phyloP scores from a whole-genome alignment of 2,797 vertebrate species.

The Argyrosomus regius region DNA sequence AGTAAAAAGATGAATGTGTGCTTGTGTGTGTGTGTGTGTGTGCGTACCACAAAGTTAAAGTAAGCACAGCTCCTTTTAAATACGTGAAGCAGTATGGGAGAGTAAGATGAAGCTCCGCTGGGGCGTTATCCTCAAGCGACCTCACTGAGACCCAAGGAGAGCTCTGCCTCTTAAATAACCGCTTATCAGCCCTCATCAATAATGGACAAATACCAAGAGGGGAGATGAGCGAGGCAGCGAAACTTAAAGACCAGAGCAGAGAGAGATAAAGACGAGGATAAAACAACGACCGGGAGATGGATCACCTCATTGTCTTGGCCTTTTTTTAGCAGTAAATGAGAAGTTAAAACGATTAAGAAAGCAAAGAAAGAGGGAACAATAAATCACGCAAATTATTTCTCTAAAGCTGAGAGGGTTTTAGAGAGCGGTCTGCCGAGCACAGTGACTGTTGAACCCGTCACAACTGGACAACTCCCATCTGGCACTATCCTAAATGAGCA shows the following conservation, averaged over 20 bases:
- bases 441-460: not conserved
- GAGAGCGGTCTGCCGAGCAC: not conserved
- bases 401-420: constrained; percentile 19
- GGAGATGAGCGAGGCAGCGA: constrained; percentile 26
- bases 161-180: constrained; percentile 65
- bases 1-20: not conserved
- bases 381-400: not conserved
- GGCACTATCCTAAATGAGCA: constrained; percentile 33
- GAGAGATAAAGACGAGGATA: not conserved
- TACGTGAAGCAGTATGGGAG: constrained; percentile 27
- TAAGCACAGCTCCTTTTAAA: constrained; percentile 26
- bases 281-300: not conserved
- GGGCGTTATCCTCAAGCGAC: constrained; percentile 55
- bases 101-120: constrained; percentile 48
- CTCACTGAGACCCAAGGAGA: constrained; percentile 44
- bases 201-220: constrained; percentile 65
- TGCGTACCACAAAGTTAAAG: constrained; percentile 8
- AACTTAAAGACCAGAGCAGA: constrained; percentile 25
- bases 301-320: constrained; percentile 6
- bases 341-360: not conserved
- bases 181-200: constrained; percentile 74
- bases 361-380: not conserved
- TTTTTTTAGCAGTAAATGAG: constrained; percentile 2
- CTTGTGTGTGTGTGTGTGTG: not conserved
- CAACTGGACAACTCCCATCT: constrained; percentile 12